Evolutionary conservation across 2,113 vertebrate genomes (phyloP).

Genomic region (Lontra canadensis): DNA sequence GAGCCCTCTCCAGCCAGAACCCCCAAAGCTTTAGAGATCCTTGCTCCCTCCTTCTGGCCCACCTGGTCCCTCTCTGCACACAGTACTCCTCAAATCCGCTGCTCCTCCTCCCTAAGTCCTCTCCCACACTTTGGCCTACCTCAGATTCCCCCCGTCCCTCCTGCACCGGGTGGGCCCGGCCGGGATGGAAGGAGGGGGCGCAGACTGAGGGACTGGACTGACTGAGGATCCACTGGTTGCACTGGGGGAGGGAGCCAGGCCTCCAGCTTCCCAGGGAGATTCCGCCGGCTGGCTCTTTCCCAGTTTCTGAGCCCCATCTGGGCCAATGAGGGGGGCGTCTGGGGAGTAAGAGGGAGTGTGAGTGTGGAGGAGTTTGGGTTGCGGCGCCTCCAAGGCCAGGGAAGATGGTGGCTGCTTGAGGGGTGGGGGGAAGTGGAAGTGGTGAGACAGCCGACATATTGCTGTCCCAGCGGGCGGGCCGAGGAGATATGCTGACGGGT

Average conservation of each 20-base stretch:
- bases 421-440: slow-evolving; percentile 77
- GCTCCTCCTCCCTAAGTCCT: background rate
- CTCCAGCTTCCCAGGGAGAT: background rate
- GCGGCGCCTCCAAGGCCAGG: slow-evolving; percentile 45
- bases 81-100: background rate
- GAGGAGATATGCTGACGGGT: background rate
- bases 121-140: background rate
- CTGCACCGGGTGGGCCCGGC: slow-evolving; percentile 78
- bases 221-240: background rate
- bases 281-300: background rate
- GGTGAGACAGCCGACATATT: slow-evolving; percentile 73
- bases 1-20: background rate
- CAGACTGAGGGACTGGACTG: background rate
- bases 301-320: background rate
- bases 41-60: background rate
- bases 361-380: slow-evolving; percentile 35
- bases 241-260: background rate
- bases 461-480: slow-evolving; percentile 34
- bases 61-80: background rate
- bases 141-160: background rate
- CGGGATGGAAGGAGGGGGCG: slow-evolving; percentile 84
- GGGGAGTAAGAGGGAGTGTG: background rate
- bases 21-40: background rate
- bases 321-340: background rate
- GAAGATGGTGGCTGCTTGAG: slow-evolving; percentile 74